These are phyloP conservation scores for Petrocephalus sullivani DNA, from an alignment of 2,797 vertebrate genomes.

Conservation along the genomic window DNA sequence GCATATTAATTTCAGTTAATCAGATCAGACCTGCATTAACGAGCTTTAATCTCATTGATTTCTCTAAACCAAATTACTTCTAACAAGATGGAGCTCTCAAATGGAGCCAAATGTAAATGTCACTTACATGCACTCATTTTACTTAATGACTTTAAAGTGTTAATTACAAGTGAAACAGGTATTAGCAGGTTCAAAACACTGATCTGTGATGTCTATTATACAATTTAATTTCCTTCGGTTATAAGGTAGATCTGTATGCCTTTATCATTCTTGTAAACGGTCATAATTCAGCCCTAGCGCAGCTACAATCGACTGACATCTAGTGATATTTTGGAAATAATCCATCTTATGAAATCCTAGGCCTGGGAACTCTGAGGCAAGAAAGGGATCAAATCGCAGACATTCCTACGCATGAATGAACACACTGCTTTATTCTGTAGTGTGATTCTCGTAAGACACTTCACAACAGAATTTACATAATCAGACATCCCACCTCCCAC, in stretches of 20 bases:
- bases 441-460: background rate
- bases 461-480: background rate
- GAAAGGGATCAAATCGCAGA: slow-evolving; percentile 19
- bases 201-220: background rate
- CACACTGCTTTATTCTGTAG: background rate
- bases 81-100: slow-evolving; percentile 26
- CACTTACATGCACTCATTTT: slow-evolving; percentile 8
- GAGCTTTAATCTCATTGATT: slow-evolving; percentile 57
- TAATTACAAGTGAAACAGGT: slow-evolving; percentile 1
- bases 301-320: slow-evolving; percentile 48
- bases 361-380: slow-evolving; percentile 42
- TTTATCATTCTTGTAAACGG: slow-evolving; percentile 41
- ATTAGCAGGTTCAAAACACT: background rate
- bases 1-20: slow-evolving; percentile 55
- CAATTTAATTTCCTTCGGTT: background rate
- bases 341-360: background rate
- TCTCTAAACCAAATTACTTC: slow-evolving; percentile 43
- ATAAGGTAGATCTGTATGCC: background rate
- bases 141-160: slow-evolving; percentile 20
- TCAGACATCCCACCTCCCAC: background rate
- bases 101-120: slow-evolving; percentile 35
- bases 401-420: background rate
- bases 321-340: background rate
- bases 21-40: slow-evolving; percentile 54
- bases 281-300: slow-evolving; percentile 52